Evolutionary conservation across 2,113 vertebrate species (phyloP), one percentile per base, ranked within the genome.

Genomic region (Phainopepla nitens): DNA sequence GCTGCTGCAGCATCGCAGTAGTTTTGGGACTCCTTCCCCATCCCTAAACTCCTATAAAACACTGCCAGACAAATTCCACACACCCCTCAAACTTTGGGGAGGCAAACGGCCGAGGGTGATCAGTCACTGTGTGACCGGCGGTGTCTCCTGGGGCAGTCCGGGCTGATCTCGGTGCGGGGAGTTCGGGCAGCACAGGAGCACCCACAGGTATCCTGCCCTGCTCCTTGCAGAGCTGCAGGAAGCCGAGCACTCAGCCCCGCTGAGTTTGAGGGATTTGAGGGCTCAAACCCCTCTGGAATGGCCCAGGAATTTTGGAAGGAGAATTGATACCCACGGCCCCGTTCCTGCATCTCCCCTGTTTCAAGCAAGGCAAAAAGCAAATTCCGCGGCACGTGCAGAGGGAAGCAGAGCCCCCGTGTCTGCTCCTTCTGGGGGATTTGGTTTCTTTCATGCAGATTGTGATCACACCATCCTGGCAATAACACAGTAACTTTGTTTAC

Each of bases 81-180:
- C 33, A 4, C 25, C 4, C 1, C 35, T n/a, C 1, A 1, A 36
- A 21, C 4, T 21, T 50, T 21, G 1, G 36, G n/a, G 91, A 58
- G 45, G 44, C 21, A 25, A 42, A 65, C 0, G 1, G 22, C 21
- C 6, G 39, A 23, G 27, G 36, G 42, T 9, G 68, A 16, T 20
- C 35, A 0, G 11, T 13, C 31, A 0, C 45, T 68, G 6, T 10
- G 53, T 15, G 71, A n/a, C 33, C 47, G 0, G 36, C 3, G 0
- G 8, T 1, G 39, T 35, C 45, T 13, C 21, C 56, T n/a, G n/a
- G 1, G 3, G 41, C 9, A 1, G 50, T 47, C 47, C 8, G 1
- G 33, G 20, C 61, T 27, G 65, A 4, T 7, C 41, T 4, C 4
- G 14, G 39, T 39, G 39, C 39, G 49, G 1, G 5, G 44, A 12